Conservation (phyloP, 2,113 vertebrate species). For the Hydropotes inermis region DNA sequence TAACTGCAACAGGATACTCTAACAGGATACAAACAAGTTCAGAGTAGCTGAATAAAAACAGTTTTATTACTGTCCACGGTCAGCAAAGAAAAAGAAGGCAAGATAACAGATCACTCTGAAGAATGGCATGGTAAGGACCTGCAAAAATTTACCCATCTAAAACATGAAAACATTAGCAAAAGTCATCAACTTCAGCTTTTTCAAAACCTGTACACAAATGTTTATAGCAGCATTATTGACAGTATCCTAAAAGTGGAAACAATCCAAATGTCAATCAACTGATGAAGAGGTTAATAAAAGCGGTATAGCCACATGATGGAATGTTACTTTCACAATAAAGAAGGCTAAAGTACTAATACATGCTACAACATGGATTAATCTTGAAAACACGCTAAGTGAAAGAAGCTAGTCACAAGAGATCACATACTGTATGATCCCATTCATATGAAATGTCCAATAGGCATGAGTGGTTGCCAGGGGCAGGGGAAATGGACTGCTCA, state of each 20-base stretch:
- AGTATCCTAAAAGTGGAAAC: not conserved
- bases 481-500: not conserved
- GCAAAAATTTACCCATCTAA: not conserved
- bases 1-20: not conserved
- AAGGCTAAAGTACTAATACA: not conserved
- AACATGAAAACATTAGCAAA: not conserved
- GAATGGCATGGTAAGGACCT: not conserved
- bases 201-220: not conserved
- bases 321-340: not conserved
- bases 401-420: not conserved
- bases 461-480: not conserved
- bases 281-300: not conserved
- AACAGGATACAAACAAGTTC: not conserved
- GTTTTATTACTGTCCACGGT: not conserved
- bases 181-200: not conserved
- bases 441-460: not conserved
- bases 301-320: not conserved
- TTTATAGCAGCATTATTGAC: not conserved
- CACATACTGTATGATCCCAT: not conserved
- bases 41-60: not conserved
- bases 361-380: not conserved
- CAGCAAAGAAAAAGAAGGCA: not conserved
- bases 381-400: not conserved
- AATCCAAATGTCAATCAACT: not conserved
- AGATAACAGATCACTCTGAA: not conserved